phyloP scores from a whole-genome alignment of 2,113 vertebrate genomes.

The Vulpes lagopus region DNA sequence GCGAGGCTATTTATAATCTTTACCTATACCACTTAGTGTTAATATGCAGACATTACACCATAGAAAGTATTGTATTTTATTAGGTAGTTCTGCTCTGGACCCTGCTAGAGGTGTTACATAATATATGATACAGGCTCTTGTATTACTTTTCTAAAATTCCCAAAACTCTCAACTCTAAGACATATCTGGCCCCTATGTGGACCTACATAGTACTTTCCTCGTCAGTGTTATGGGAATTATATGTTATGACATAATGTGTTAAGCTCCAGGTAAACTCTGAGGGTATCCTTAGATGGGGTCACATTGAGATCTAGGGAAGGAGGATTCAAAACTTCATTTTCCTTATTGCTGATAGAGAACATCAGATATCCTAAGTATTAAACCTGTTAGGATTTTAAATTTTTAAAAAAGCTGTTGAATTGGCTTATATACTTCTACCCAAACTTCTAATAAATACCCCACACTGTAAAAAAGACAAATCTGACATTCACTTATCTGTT shows the following conservation, averaged over 20 bases:
- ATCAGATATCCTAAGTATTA: not conserved
- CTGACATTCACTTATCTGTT: not conserved
- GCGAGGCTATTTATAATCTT: not conserved
- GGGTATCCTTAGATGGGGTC: not conserved
- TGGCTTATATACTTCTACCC: not conserved
- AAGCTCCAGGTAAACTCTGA: not conserved
- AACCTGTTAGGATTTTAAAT: not conserved
- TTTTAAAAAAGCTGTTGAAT: not conserved
- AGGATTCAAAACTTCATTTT: not conserved
- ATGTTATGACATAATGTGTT: not conserved
- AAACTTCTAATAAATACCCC: not conserved
- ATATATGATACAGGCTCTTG: not conserved
- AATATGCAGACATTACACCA: not conserved
- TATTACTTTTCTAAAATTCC: not conserved
- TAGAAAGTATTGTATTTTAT: not conserved
- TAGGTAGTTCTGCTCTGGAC: not conserved
- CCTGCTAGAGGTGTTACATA: not conserved
- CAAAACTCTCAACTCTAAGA: not conserved
- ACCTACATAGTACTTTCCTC: not conserved
- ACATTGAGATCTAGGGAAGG: not conserved
- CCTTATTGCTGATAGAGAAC: not conserved
- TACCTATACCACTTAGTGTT: not conserved
- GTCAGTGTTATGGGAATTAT: not conserved
- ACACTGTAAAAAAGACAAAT: not conserved
- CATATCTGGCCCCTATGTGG: not conserved